Evolutionary conservation across 1,140 invertebrate genomes (phyloP), one percentile per base, ranked within the genome.

Genomic region (Rhagoletis pomonella): DNA sequence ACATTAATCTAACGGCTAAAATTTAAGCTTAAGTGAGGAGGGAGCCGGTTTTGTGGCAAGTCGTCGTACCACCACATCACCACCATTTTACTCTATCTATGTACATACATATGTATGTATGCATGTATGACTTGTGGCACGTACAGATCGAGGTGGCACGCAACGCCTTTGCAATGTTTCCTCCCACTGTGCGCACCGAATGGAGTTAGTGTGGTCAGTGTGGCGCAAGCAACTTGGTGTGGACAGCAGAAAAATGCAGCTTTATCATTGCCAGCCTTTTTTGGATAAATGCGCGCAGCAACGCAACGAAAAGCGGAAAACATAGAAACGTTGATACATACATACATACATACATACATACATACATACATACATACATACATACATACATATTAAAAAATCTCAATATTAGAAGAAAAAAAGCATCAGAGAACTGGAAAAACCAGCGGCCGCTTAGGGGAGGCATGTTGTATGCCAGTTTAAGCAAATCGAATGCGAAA

Each of bases 241-340:
- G 3, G 42, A 4, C 69, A 77, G 69, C 69, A 50, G 5, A 50
- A 77, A 77, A 77, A 77, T 77, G 44, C n/a, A 39, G 69, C 69
- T 55, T 50, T 50, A 77, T 50, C 69, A 77, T 39, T n/a, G 69
- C 47, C 50, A 55, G n/a, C 44, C 69, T 50, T 50, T 77, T 77
- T n/a, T 4, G 5, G 47, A 29, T 55, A 47, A 47, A 50, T 77
- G n/a, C 12, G 4, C 44, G 17, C n/a, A n/a, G 69, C 10, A 17
- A 77, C 47, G 47, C 69, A 77, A n/a, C n/a, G 69, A 44, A 77
- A 77, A 77, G 47, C 69, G 69, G 69, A 77, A 77, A 77, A 50
- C 44, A 14, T 69, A 42, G 67, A 73, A 69, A 69, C 44, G 2
- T 69, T 10, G 42, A n/a, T 39, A 42, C 3, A 69, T 12, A 64